Evolutionary conservation across 2,888 invertebrate genomes (phyloP).

Genomic region (Tortricodes alternella): DNA sequence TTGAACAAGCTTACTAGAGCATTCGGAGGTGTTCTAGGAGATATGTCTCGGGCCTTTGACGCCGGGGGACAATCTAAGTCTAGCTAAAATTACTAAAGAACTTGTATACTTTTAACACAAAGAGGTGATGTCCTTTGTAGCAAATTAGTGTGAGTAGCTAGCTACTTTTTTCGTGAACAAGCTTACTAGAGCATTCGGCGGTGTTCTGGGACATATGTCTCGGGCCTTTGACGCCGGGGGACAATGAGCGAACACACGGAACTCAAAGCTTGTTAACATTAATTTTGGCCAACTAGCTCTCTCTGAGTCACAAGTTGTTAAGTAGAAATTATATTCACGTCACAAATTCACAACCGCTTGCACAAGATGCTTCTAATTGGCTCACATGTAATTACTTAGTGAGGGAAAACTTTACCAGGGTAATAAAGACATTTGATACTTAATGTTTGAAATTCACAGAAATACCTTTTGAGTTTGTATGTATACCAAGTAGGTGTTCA

Average conservation of each 20-base stretch:
- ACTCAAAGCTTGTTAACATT: conserved; percentile 19
- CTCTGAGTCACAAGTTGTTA: conserved; percentile 9
- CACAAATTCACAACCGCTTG: conserved; percentile 5
- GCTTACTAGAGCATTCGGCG: not conserved
- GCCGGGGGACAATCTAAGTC: no score
- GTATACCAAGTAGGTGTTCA: no score
- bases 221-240: conserved; percentile 9
- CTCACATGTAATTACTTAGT: not conserved
- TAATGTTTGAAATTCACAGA: not conserved
- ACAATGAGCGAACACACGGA: conserved; percentile 16
- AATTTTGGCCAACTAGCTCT: conserved; percentile 18
- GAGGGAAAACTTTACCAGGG: not conserved
- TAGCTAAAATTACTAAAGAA: no score
- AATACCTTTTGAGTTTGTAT: conserved; percentile 10
- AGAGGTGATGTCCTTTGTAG: no score
- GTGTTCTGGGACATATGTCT: not conserved
- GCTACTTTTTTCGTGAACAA: no score
- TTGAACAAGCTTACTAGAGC: no score
- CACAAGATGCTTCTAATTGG: conserved; percentile 10
- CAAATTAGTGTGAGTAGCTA: no score
- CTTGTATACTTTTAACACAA: no score
- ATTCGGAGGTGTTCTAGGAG: no score
- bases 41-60: no score
- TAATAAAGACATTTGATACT: not conserved
- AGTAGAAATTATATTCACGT: conserved; percentile 14